Conservation (phyloP, 2,888 invertebrate genomes). For the Polymixis lichenea region DNA sequence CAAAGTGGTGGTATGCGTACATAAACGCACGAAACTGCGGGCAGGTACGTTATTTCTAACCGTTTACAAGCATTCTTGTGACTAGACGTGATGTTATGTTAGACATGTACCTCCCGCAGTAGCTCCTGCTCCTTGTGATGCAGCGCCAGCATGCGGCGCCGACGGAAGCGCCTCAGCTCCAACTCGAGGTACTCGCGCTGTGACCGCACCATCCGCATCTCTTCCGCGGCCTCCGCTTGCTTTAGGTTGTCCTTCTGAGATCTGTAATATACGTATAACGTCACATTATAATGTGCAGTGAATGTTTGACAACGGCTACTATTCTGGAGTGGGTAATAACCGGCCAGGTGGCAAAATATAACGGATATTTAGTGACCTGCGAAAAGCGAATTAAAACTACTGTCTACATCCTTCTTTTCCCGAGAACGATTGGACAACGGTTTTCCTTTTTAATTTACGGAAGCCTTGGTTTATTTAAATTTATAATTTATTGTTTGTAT, state of each 20-base stretch:
- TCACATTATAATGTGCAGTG: not conserved
- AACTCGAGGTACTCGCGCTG: constrained; percentile 98
- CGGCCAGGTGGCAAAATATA: not conserved
- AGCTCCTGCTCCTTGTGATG: constrained; percentile 98
- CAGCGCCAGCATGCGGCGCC: constrained; percentile 96
- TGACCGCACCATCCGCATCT: constrained; percentile 95
- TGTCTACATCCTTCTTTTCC: not conserved
- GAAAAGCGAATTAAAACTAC: not conserved
- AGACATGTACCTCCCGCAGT: constrained; percentile 92
- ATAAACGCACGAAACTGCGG: not conserved
- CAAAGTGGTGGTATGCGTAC: not conserved
- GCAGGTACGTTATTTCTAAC: not conserved
- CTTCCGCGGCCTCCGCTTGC: constrained; percentile 97
- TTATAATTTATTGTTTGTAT: not conserved
- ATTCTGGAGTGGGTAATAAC: not conserved
- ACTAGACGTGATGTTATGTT: not conserved
- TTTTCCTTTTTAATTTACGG: not conserved
- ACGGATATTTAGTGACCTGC: too few species aligned
- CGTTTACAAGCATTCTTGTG: not conserved
- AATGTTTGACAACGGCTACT: not conserved
- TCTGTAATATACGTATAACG: constrained; percentile 77
- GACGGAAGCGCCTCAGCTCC: constrained; percentile 97
- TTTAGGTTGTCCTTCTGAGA: constrained; percentile 97
- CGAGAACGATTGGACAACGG: not conserved
- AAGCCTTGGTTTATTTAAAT: not conserved